Conservation (phyloP, 2,888 invertebrate species). For the Tetramorium bicarinatum region DNA sequence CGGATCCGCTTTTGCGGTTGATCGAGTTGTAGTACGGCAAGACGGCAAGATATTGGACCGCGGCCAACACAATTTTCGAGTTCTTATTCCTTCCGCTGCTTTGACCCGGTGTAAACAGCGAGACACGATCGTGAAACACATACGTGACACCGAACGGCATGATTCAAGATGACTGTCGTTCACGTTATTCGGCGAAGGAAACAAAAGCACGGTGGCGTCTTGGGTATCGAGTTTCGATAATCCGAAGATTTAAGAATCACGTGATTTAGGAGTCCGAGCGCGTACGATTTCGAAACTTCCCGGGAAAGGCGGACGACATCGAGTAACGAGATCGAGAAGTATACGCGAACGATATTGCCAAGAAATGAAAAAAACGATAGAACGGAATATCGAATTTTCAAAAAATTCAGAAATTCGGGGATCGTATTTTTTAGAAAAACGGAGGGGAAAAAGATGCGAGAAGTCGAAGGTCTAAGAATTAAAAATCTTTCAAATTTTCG, state of each 20-base stretch:
- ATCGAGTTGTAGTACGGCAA: slow-evolving; percentile 44
- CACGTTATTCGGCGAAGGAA: background rate
- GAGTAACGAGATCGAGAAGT: background rate
- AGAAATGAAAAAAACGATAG: background rate
- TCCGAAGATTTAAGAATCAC: slow-evolving; percentile 10
- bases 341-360: background rate
- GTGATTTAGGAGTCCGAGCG: background rate
- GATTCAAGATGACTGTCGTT: slow-evolving; percentile 38
- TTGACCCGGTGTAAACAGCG: slow-evolving; percentile 51
- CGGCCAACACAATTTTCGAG: slow-evolving; percentile 43
- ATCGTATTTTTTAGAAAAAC: background rate
- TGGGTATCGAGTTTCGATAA: slow-evolving; percentile 14
- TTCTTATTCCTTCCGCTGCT: slow-evolving; percentile 45
- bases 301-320: background rate
- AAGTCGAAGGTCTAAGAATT: background rate
- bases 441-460: background rate
- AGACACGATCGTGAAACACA: slow-evolving; percentile 16
- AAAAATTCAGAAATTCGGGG: background rate
- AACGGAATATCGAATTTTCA: background rate
- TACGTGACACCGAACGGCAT: slow-evolving; percentile 16
- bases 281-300: background rate
- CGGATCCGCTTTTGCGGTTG: slow-evolving; percentile 43
- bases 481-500: background rate
- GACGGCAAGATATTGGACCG: slow-evolving; percentile 27
- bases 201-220: background rate